Evolutionary conservation across 2,888 invertebrate species (phyloP).

Genomic region (Metallyticus violacea): DNA sequence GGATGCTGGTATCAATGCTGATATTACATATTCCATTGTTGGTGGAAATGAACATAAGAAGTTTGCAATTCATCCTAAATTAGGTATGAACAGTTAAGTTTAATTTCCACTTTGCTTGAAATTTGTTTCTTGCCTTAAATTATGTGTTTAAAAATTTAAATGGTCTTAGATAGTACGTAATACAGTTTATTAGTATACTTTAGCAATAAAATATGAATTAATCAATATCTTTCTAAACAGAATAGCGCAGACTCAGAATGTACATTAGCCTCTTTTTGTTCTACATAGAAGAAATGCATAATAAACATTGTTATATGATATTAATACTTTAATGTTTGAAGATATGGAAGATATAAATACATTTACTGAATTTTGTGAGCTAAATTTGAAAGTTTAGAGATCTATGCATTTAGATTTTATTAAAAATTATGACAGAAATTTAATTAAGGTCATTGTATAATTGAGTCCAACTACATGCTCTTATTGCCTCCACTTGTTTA

Average conservation of each 20-base stretch:
- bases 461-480: no score
- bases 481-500: no score
- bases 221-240: background rate
- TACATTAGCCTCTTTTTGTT: background rate
- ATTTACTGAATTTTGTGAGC: no score
- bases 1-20: slow-evolving; percentile 91
- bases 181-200: background rate
- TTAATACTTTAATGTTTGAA: no score
- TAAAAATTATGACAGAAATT: no score
- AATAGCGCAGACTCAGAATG: background rate
- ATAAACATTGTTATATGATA: no score
- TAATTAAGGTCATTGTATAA: no score
- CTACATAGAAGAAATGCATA: background rate
- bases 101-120: background rate
- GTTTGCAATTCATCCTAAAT: slow-evolving; percentile 70
- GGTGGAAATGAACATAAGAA: slow-evolving; percentile 87
- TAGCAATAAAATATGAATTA: background rate
- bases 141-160: no score
- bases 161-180: no score
- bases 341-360: no score
- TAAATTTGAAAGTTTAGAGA: no score
- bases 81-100: slow-evolving; percentile 43
- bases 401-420: no score
- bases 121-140: background rate
- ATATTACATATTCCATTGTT: slow-evolving; percentile 82